These are phyloP conservation scores for Anomalospiza imberbis DNA, from an alignment of 2,797 vertebrate genomes.

Conservation along the genomic window DNA sequence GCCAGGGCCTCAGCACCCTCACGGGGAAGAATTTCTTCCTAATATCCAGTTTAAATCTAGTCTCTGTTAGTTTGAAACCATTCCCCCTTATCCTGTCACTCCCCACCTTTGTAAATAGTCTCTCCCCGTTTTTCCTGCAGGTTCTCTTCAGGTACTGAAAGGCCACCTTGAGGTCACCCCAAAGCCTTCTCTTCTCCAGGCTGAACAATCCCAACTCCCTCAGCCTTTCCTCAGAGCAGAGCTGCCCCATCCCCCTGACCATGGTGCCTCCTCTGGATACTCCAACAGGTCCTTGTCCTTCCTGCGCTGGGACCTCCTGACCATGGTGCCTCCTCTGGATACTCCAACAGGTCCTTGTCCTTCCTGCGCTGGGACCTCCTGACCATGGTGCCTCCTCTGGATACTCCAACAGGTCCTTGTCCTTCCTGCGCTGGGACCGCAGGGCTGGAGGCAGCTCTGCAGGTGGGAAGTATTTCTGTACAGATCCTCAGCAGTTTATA, in stretches of 20 bases:
- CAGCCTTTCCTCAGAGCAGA: background rate
- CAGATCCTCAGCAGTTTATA: background rate
- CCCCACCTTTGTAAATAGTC: background rate
- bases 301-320: background rate
- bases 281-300: background rate
- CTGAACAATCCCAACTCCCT: background rate
- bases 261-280: background rate
- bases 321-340: background rate
- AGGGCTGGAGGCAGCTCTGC: background rate
- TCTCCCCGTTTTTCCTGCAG: background rate
- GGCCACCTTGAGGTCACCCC: background rate
- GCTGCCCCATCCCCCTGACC: background rate
- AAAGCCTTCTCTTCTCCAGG: background rate
- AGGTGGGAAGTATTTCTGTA: background rate
- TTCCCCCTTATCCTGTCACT: background rate
- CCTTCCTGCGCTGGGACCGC: background rate
- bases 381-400: too few species aligned
- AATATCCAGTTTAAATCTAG: background rate
- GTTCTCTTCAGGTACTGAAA: background rate
- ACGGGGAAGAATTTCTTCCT: background rate
- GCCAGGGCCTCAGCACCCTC: background rate
- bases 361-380: background rate
- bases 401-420: too few species aligned
- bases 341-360: fast-evolving
- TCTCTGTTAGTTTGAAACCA: background rate